A percentile compares a stretch with the other conserved stretches of the same genome.
Conservation (phyloP, 2,888 invertebrate species). For the Formica aserva region DNA sequence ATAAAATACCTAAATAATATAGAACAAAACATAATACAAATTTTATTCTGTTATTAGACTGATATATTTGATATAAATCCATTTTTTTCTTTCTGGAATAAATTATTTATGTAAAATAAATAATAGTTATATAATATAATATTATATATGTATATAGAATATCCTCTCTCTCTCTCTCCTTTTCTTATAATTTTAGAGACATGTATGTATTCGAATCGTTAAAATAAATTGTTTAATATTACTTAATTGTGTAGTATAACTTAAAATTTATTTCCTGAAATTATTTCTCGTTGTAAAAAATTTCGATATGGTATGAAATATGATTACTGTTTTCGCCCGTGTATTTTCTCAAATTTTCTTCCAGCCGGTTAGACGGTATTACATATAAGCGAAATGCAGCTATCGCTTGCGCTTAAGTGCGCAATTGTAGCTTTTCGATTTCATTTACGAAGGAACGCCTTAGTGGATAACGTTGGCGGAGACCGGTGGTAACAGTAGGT, state of each 20-base stretch:
- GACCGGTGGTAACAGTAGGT: constrained; percentile 58
- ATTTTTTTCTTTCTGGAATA: neutral
- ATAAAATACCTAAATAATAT: neutral
- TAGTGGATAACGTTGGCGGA: constrained; percentile 46
- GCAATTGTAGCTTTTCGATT: constrained; percentile 58
- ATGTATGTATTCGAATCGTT: neutral
- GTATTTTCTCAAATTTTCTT: constrained; percentile 49
- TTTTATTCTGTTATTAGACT: neutral
- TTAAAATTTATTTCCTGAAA: neutral
- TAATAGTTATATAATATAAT: neutral
- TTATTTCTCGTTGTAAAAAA: neutral
- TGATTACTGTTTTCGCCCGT: constrained; percentile 12
- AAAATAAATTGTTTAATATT: neutral
- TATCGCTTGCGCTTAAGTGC: constrained; percentile 41
- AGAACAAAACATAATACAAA: neutral
- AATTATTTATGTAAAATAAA: constrained; percentile 2
- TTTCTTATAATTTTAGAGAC: neutral
- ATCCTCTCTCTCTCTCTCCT: no score
- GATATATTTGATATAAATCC: neutral
- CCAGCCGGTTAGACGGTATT: constrained; percentile 38
- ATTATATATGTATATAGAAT: neutral
- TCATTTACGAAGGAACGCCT: constrained; percentile 55
- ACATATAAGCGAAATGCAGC: constrained; percentile 36
- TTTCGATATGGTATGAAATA: constrained; percentile 27
- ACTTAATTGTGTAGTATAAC: neutral